Evolutionary conservation across 2,888 invertebrate genomes (phyloP).

Genomic region (Keiferia lycopersicella): DNA sequence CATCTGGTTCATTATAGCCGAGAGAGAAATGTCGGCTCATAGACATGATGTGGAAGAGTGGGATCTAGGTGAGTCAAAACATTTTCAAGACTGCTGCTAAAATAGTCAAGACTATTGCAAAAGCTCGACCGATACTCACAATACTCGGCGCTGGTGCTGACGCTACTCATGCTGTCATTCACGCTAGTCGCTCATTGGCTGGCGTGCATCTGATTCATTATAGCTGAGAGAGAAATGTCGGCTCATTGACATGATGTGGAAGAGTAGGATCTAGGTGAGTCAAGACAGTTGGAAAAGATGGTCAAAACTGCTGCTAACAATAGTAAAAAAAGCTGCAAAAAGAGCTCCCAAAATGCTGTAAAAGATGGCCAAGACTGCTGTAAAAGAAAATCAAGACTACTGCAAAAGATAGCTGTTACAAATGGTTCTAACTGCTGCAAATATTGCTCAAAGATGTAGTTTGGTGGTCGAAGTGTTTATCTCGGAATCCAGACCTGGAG

Average conservation of each 20-base stretch:
- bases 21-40: constrained; percentile 91
- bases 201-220: constrained; percentile 98
- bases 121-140: constrained; percentile 98
- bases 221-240: constrained; percentile 95
- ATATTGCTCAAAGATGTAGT: no score
- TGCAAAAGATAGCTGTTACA: no score
- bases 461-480: no score
- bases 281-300: background rate
- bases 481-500: no score
- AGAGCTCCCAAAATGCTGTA: no score
- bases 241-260: constrained; percentile 84
- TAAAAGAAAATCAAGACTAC: no score
- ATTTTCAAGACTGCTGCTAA: no score
- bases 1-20: constrained; percentile 98
- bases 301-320: no score
- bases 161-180: constrained; percentile 96
- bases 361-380: no score
- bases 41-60: constrained; percentile 85
- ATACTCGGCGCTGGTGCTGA: constrained; percentile 96
- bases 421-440: no score
- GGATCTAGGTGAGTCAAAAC: constrained; percentile 86
- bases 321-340: no score
- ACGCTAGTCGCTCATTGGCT: constrained; percentile 97
- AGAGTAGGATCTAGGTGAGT: constrained; percentile 91
- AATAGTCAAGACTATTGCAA: constrained; percentile 88